Evolutionary conservation across 1,140 invertebrate species (phyloP).

Genomic region (Aporrectodea caliginosa): DNA sequence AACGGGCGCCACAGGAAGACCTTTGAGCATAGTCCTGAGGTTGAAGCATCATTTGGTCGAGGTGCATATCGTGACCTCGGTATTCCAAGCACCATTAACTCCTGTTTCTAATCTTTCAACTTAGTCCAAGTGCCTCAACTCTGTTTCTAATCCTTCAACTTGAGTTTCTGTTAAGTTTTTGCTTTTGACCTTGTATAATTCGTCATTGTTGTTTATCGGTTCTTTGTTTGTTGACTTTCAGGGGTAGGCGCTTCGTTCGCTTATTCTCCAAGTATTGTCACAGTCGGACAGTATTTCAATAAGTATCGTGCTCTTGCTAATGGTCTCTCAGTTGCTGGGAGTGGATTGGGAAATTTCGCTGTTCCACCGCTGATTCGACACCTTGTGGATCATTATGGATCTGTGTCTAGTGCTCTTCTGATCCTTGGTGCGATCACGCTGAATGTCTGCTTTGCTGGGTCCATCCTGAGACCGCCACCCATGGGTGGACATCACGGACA

Average conservation of each 20-base stretch:
- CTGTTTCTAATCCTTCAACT: no score
- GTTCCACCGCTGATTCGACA: slow-evolving; percentile 68
- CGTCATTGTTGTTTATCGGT: no score
- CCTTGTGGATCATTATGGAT: slow-evolving; percentile 31
- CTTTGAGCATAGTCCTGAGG: no score
- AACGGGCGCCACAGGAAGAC: no score
- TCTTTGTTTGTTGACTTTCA: no score
- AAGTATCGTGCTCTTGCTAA: slow-evolving; percentile 80
- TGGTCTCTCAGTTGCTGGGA: slow-evolving; percentile 84
- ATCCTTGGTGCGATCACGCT: not conserved
- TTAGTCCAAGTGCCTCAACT: no score
- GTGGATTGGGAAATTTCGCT: slow-evolving; percentile 73
- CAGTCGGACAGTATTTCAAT: slow-evolving; percentile 87
- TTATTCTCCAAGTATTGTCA: slow-evolving; percentile 87
- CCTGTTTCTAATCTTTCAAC: no score
- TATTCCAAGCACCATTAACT: no score
- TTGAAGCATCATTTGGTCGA: no score
- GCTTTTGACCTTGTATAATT: no score
- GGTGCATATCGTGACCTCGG: no score
- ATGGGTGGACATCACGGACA: not conserved
- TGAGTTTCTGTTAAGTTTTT: no score
- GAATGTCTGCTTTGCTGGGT: slow-evolving; percentile 9
- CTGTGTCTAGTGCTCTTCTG: not conserved
- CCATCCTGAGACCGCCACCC: not conserved
- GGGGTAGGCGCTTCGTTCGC: slow-evolving; percentile 85